Evolutionary conservation across 2,888 invertebrate species (phyloP).

Genomic region (Oligia fasciuncula): DNA sequence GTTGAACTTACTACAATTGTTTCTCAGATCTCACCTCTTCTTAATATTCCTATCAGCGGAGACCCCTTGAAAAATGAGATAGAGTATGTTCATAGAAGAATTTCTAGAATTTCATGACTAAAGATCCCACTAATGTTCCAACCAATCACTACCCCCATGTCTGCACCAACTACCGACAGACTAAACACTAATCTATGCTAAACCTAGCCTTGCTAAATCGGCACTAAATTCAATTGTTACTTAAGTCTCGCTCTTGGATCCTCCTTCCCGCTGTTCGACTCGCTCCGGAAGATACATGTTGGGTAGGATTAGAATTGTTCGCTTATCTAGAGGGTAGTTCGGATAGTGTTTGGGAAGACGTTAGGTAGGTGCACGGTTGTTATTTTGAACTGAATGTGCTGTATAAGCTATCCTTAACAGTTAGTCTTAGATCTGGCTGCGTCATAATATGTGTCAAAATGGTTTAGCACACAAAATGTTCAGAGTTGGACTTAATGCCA

Average conservation of each 20-base stretch:
- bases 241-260: constrained; percentile 19
- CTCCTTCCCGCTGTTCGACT: constrained; percentile 59
- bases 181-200: constrained; percentile 41
- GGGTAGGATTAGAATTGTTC: constrained; percentile 37
- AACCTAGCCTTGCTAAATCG: constrained; percentile 36
- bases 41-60: background rate
- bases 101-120: background rate
- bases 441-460: background rate
- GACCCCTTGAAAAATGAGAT: background rate
- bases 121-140: background rate
- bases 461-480: background rate
- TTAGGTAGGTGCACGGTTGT: constrained; percentile 6
- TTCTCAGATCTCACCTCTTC: background rate
- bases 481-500: background rate
- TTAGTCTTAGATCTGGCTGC: background rate
- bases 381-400: constrained; percentile 1
- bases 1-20: background rate
- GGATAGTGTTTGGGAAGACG: constrained; percentile 37
- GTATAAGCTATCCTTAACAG: background rate
- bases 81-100: background rate
- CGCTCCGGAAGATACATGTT: constrained; percentile 38
- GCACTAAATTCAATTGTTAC: constrained; percentile 60
- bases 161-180: constrained; percentile 9
- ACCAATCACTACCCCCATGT: constrained; percentile 39
- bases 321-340: constrained; percentile 36